These are phyloP conservation scores for Eudemis profundana DNA, from an alignment of 2,888 invertebrate genomes.

Conservation along the genomic window DNA sequence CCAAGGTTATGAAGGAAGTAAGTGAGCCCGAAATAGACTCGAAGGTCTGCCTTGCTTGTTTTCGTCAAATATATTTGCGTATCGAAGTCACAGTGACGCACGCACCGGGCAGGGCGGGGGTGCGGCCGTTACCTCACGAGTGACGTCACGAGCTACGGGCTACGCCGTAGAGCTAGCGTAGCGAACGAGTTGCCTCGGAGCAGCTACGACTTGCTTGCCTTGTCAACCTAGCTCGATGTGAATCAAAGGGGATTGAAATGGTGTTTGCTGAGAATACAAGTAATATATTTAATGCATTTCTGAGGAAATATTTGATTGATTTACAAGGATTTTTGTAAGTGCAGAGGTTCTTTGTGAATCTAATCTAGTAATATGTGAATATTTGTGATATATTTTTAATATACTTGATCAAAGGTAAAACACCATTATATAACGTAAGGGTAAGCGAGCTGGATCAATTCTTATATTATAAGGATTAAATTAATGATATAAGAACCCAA, in stretches of 20 bases:
- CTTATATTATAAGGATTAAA: no score
- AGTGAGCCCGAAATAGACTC: slow-evolving; percentile 30
- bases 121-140: slow-evolving; percentile 74
- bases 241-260: slow-evolving; percentile 32
- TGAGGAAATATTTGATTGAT: not conserved
- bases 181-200: slow-evolving; percentile 52
- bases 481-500: no score
- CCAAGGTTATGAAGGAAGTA: slow-evolving; percentile 13
- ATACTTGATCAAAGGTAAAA: no score
- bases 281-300: slow-evolving; percentile 33
- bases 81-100: slow-evolving; percentile 52
- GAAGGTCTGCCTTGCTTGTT: slow-evolving; percentile 39
- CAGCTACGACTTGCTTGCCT: slow-evolving; percentile 47
- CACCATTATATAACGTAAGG: no score
- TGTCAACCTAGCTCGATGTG: slow-evolving; percentile 44
- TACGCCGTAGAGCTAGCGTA: slow-evolving; percentile 48
- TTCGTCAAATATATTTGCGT: slow-evolving; percentile 41
- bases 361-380: not conserved
- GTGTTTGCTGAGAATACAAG: slow-evolving; percentile 32
- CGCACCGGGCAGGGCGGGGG: slow-evolving; percentile 62
- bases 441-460: no score
- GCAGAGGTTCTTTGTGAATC: not conserved
- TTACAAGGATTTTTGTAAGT: not conserved
- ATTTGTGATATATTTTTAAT: no score
- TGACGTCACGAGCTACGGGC: slow-evolving; percentile 63